phyloP scores from a whole-genome alignment of 2,888 invertebrate genomes.

The Cryptus viduatorius region DNA sequence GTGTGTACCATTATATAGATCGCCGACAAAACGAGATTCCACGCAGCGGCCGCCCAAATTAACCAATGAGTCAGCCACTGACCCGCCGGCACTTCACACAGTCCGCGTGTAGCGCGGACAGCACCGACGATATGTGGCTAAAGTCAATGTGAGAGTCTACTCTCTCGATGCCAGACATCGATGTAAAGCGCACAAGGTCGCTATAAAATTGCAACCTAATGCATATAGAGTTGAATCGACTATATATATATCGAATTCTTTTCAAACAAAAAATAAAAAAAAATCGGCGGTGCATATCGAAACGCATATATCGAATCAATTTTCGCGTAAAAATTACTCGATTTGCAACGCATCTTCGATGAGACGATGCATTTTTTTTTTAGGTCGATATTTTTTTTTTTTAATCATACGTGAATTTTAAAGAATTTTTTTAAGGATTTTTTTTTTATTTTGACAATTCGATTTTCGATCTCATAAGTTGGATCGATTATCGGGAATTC shows the following conservation, averaged over 20 bases:
- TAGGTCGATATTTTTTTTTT: too few relatives aligned
- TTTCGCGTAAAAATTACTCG: too few relatives aligned
- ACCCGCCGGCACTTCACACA: slow-evolving; percentile 48
- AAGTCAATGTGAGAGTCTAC: slow-evolving; percentile 41
- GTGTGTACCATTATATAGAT: not conserved
- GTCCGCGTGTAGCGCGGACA: slow-evolving; percentile 22
- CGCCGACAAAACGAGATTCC: slow-evolving; percentile 60
- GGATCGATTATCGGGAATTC: too few relatives aligned
- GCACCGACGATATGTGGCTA: slow-evolving; percentile 37
- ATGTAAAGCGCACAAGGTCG: slow-evolving; percentile 65
- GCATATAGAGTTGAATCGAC: slow-evolving; percentile 49
- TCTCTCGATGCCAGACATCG: slow-evolving; percentile 20
- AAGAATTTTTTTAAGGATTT: too few relatives aligned
- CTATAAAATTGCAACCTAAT: slow-evolving; percentile 52
- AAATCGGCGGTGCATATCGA: not conserved
- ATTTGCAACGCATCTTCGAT: too few relatives aligned
- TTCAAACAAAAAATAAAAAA: slow-evolving; percentile 5
- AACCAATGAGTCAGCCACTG: slow-evolving; percentile 74
- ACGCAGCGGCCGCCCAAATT: slow-evolving; percentile 70
- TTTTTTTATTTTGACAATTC: too few relatives aligned
- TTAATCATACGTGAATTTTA: too few relatives aligned
- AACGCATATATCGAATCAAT: too few relatives aligned
- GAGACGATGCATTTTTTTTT: too few relatives aligned
- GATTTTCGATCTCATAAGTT: too few relatives aligned
- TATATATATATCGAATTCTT: slow-evolving; percentile 9